phyloP scores from a whole-genome alignment of 2,797 vertebrate species.

The Florisuga fusca region DNA sequence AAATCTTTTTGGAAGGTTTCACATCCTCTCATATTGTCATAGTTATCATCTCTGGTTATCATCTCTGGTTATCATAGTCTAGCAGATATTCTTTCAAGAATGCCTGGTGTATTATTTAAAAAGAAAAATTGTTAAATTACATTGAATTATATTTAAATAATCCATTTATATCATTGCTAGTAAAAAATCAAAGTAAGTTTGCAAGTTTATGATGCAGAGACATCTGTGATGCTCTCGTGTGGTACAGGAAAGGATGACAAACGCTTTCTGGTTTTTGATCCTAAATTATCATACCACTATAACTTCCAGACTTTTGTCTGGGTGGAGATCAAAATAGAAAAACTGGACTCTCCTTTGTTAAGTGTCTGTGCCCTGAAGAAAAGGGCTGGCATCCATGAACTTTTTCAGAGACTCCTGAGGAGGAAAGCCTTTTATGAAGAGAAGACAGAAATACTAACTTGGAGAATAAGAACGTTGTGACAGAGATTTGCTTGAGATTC shows the following conservation, averaged over 20 bases:
- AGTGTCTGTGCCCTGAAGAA: background rate
- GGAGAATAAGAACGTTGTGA: background rate
- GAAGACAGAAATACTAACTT: background rate
- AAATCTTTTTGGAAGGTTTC: conserved; percentile 11
- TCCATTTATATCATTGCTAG: background rate
- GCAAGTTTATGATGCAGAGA: background rate
- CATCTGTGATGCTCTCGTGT: background rate
- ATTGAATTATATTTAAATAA: background rate
- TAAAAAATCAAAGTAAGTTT: background rate
- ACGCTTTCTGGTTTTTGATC: background rate
- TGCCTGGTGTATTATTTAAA: background rate
- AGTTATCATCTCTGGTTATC: background rate
- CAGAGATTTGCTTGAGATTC: background rate
- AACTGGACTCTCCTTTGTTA: background rate
- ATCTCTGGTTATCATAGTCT: background rate
- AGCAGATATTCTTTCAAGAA: background rate
- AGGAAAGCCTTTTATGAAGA: background rate
- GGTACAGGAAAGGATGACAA: background rate
- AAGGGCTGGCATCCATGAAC: background rate
- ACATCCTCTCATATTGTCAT: background rate
- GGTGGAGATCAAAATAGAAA: background rate
- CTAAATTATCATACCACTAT: background rate
- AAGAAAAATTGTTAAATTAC: background rate
- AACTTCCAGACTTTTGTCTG: background rate
- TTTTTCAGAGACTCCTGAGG: background rate